Base-by-base conservation (phyloP, 2,113 vertebrate genomes). In the Otolemur garnettii region DNA sequence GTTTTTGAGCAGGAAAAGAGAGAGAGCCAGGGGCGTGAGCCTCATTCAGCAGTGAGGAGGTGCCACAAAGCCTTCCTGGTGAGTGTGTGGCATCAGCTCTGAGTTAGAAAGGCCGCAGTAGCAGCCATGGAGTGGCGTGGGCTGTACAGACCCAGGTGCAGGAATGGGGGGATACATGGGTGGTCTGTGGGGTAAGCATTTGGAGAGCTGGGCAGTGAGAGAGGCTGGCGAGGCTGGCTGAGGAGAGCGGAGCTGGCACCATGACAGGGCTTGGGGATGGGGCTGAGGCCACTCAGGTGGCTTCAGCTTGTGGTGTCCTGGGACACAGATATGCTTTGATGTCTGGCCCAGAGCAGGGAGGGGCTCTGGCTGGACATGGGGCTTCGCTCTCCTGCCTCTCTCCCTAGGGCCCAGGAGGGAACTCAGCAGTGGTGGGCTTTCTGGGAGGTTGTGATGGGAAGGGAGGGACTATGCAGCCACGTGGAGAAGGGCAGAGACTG, bases 91-190 rank as follows among this genome's bases (percentile, higher is more conserved):
- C 28, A 5, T 55, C n/a, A 18, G 53, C 30, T 57, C 14, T 80
- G 86, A 60, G 8, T 45, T 87, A 72, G 45, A 62, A 80, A 84
- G 87, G 57, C n/a, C 71, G 38, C 7, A 4, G 1, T 35, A 28
- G 64, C 4, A 18, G 26, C 1, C 0, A 24, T 21, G 11, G 35
- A 21, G 42, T 71, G 60, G 33, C 22, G 8, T 38, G 84, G 38
- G 45, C 78, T 1, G 3, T 57, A 8, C 4, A 0, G 4, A 0
- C 13, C 0, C 2, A 53, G 50, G 19, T 4, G 57, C 22, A 1
- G 90, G 87, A 45, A 8, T 1, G 7, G 42, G 60, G 24, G 53
- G 83, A 57, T 1, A 33, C 7, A 5, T 1, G n/a, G 85, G 15
- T 1, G 1, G 15, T n/a, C 26, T 38, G 55, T 0, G 17, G 7